These are phyloP conservation scores for Onychomys leucogaster DNA, from an alignment of 2,797 vertebrate species.

Conservation along the genomic window DNA sequence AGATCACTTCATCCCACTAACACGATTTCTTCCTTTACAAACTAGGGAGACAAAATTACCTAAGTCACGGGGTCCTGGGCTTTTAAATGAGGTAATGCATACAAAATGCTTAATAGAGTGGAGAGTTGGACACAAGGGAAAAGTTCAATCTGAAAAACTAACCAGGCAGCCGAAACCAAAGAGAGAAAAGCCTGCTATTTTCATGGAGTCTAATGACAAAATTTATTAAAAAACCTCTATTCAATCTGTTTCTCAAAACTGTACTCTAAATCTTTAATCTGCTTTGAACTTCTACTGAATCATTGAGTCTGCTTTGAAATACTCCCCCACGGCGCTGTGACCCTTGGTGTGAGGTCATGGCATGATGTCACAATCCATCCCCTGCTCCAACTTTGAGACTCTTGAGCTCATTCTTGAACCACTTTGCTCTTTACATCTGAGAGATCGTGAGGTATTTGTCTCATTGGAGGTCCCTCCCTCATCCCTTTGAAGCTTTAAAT, in stretches of 20 bases:
- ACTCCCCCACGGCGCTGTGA: not conserved
- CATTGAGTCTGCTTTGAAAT: conserved; percentile 35
- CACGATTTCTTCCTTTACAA: not conserved
- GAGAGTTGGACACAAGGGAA: not conserved
- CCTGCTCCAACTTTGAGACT: conserved; percentile 38
- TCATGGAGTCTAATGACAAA: conserved; percentile 28
- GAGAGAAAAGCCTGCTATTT: not conserved
- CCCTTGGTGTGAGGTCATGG: conserved; percentile 54
- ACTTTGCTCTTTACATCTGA: not conserved
- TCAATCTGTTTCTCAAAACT: conserved; percentile 25
- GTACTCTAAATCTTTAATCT: conserved; percentile 29
- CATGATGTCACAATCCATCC: conserved; percentile 73
- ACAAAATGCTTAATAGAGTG: not conserved
- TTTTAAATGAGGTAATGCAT: conserved; percentile 36
- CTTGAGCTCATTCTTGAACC: not conserved
- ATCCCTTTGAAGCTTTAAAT: conserved; percentile 30
- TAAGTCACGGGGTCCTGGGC: not conserved
- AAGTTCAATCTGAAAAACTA: conserved; percentile 21
- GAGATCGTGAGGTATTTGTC: not conserved
- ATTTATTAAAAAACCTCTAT: conserved; percentile 26
- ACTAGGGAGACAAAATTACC: conserved; percentile 20
- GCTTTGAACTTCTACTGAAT: conserved; percentile 50
- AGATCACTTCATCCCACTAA: not conserved
- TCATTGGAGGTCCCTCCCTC: conserved; percentile 16
- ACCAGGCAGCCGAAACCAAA: not conserved